These are phyloP conservation scores for Berghia stephanieae DNA, from an alignment of 1,140 invertebrate species.

Conservation along the genomic window DNA sequence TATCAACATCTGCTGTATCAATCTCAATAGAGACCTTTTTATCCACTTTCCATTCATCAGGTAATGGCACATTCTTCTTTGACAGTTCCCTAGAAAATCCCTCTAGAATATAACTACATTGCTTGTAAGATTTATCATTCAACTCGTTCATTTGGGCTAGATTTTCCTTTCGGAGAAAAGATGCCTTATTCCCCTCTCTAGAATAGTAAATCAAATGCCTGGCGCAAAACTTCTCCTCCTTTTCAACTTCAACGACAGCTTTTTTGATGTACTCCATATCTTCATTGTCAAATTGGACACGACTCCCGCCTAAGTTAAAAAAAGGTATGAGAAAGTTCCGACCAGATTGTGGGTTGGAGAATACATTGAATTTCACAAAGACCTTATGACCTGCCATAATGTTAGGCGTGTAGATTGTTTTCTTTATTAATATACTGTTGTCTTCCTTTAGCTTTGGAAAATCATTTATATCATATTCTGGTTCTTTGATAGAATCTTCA, in stretches of 20 bases:
- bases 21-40: constrained; percentile 26
- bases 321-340: constrained; percentile 24
- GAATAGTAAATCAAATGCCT: constrained; percentile 24
- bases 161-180: constrained; percentile 23
- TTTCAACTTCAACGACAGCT: constrained; percentile 28
- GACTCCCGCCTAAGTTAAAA: constrained; percentile 26
- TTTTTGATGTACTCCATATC: constrained; percentile 28
- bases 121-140: constrained; percentile 20
- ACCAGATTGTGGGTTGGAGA: background rate
- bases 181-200: constrained; percentile 20
- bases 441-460: constrained; percentile 27
- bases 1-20: constrained; percentile 29
- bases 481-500: background rate
- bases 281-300: constrained; percentile 29
- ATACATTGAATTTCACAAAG: constrained; percentile 30
- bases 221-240: constrained; percentile 21
- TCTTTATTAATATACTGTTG: constrained; percentile 4
- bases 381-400: constrained; percentile 30
- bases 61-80: background rate
- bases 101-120: constrained; percentile 20
- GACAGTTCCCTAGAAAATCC: background rate
- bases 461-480: constrained; percentile 13
- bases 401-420: constrained; percentile 8
- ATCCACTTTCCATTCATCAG: constrained; percentile 25
- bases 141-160: background rate